phyloP scores from a whole-genome alignment of 2,113 vertebrate species.

The Craseonycteris thonglongyai region DNA sequence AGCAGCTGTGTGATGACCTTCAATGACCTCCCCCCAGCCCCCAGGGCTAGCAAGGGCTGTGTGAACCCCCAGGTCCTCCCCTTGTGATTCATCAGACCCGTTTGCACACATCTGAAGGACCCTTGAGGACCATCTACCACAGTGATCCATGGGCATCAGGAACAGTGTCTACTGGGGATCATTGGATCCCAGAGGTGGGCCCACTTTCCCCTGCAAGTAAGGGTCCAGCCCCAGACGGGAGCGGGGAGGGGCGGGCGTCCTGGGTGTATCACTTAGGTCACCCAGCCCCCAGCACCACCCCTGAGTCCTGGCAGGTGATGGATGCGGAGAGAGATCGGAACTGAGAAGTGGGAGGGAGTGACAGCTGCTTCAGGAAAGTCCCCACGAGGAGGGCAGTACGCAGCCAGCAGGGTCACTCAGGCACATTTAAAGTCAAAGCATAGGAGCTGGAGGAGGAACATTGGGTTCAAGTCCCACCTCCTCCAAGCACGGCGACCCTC shows the following conservation, averaged over 20 bases:
- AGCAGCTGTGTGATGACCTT: fast-evolving
- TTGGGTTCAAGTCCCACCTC: neutral
- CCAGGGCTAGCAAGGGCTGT: too few species aligned
- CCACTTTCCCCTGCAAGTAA: too few species aligned
- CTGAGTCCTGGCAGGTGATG: neutral
- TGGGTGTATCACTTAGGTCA: neutral
- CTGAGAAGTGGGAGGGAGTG: neutral
- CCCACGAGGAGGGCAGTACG: neutral
- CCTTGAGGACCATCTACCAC: neutral
- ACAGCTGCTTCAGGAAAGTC: neutral
- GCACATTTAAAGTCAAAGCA: neutral
- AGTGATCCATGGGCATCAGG: neutral
- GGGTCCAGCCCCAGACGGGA: too few species aligned
- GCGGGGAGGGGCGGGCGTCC: too few species aligned
- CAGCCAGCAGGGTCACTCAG: neutral
- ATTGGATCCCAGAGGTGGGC: neutral
- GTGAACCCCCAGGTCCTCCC: neutral
- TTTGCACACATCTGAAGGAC: neutral
- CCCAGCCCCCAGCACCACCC: neutral
- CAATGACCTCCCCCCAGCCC: too few species aligned
- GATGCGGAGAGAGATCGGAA: fast-evolving
- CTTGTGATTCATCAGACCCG: neutral
- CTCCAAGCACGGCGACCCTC: neutral
- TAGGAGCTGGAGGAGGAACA: neutral
- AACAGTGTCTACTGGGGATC: neutral